phyloP scores from a whole-genome alignment of 2,888 invertebrate genomes.

The Dusona sp. region DNA sequence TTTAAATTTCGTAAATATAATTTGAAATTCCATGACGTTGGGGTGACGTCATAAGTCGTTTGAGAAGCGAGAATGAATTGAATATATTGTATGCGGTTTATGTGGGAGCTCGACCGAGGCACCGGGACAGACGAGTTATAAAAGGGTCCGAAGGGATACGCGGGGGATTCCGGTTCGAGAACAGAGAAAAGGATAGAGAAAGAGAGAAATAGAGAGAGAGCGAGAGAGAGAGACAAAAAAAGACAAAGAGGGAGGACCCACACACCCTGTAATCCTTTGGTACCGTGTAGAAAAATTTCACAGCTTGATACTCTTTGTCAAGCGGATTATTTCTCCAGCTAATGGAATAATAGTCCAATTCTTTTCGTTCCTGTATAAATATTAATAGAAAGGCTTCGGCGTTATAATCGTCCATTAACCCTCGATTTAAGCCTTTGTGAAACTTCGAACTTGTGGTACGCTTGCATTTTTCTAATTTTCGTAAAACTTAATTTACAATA shows the following conservation, averaged over 20 bases:
- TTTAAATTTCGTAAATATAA: slow-evolving; percentile 34
- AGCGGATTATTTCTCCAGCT: slow-evolving; percentile 22
- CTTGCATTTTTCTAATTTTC: no score
- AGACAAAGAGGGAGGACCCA: slow-evolving; percentile 2
- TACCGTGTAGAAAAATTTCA: slow-evolving; percentile 46
- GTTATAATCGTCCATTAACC: neutral
- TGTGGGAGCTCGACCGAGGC: slow-evolving; percentile 24
- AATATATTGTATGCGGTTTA: slow-evolving; percentile 22
- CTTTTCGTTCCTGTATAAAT: neutral
- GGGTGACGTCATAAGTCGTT: slow-evolving; percentile 57
- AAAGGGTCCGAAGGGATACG: slow-evolving; percentile 59
- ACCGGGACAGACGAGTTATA: slow-evolving; percentile 48
- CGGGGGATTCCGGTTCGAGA: slow-evolving; percentile 65
- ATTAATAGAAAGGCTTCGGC: no score
- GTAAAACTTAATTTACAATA: no score
- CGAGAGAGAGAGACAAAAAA: slow-evolving; percentile 1
- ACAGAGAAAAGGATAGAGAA: slow-evolving; percentile 22
- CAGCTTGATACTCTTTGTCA: slow-evolving; percentile 53
- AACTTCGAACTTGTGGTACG: no score
- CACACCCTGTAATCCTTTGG: slow-evolving; percentile 53
- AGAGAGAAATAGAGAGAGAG: slow-evolving; percentile 6
- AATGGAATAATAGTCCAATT: slow-evolving; percentile 32
- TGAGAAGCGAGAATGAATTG: slow-evolving; percentile 40
- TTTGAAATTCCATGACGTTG: slow-evolving; percentile 53
- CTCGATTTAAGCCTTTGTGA: neutral